Conservation (phyloP, 2,113 vertebrate genomes). For the Regulus satrapa region DNA sequence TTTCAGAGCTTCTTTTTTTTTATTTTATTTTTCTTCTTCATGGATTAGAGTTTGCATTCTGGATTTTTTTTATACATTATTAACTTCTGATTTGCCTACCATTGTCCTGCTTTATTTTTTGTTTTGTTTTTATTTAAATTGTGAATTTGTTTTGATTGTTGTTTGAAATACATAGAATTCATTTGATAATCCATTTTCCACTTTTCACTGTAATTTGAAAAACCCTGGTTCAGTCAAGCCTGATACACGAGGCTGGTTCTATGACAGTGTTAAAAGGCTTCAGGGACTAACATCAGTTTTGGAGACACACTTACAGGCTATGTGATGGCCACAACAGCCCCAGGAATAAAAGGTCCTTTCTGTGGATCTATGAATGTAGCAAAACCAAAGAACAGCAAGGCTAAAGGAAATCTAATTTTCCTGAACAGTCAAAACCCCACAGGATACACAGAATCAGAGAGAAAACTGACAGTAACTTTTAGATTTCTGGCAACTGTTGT, state of each 20-base stretch:
- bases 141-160: not conserved
- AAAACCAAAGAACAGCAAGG: not conserved
- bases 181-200: not conserved
- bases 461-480: not conserved
- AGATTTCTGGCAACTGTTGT: not conserved
- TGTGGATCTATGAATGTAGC: not conserved
- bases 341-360: not conserved
- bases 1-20: not conserved
- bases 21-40: not conserved
- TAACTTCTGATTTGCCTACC: not conserved
- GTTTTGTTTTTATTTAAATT: not conserved
- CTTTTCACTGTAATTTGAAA: not conserved
- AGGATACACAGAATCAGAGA: not conserved
- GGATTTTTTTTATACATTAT: not conserved
- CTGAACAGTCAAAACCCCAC: not conserved
- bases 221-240: not conserved
- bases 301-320: not conserved
- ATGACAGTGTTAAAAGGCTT: not conserved
- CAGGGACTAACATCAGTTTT: not conserved
- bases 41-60: not conserved
- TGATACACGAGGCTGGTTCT: not conserved
- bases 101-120: fast-evolving
- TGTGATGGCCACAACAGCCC: not conserved
- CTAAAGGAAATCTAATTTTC: not conserved
- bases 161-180: not conserved